Percentiles rank a stretch among this genome's conserved stretches.
These are phyloP conservation scores for Drosophila birchii DNA, from an alignment of 2,888 invertebrate species.

Conservation along the genomic window DNA sequence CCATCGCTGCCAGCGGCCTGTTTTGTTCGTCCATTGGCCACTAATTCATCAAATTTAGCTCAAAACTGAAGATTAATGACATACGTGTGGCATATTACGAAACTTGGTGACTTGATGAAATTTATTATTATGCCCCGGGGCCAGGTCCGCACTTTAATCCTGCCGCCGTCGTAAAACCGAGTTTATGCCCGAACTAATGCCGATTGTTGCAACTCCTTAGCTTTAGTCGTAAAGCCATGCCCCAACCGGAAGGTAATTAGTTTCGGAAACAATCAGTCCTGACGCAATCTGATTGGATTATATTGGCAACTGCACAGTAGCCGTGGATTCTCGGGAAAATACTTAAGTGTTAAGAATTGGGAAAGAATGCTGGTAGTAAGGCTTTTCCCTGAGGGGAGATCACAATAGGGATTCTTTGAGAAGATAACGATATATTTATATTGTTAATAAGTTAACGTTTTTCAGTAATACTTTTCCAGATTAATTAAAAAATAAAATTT, in stretches of 20 bases:
- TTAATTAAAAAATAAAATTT: too few relatives aligned
- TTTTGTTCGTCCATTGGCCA: conserved; percentile 70
- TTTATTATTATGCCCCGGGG: conserved; percentile 63
- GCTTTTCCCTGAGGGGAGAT: not conserved
- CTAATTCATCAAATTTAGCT: conserved; percentile 79
- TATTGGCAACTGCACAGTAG: conserved; percentile 7
- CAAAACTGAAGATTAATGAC: conserved; percentile 78
- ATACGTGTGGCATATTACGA: conserved; percentile 78
- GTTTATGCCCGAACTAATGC: conserved; percentile 49
- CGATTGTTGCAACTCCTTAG: conserved; percentile 66
- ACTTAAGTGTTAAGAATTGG: not conserved
- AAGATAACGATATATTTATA: not conserved
- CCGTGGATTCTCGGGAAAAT: not conserved
- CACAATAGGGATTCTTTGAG: not conserved
- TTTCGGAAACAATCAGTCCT: conserved; percentile 37
- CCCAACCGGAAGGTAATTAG: conserved; percentile 29
- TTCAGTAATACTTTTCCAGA: not conserved
- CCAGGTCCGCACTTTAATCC: conserved; percentile 30
- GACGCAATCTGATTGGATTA: conserved; percentile 27
- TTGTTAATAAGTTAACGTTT: not conserved
- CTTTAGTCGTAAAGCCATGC: conserved; percentile 16
- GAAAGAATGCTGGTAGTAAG: not conserved
- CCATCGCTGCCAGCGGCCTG: conserved; percentile 28
- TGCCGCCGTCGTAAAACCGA: conserved; percentile 30
- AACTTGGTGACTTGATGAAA: conserved; percentile 79